Conservation (phyloP, 2,113 vertebrate genomes). For the Zosterops japonicus region DNA sequence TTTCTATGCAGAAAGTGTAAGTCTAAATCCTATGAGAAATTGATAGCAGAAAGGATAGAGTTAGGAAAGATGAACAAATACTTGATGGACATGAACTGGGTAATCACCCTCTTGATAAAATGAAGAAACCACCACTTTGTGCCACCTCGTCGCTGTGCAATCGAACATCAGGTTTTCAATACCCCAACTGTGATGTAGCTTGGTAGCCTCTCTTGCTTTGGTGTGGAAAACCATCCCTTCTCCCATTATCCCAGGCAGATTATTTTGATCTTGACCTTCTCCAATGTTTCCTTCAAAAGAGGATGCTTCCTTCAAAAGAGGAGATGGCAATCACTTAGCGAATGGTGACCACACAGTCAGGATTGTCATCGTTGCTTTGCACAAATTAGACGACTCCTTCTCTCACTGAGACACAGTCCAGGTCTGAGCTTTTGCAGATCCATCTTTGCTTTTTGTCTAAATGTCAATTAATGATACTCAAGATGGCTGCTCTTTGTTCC, state of each 20-base stretch:
- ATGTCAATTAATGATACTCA: not conserved
- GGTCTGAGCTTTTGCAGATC: not conserved
- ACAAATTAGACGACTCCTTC: not conserved
- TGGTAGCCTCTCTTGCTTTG: not conserved
- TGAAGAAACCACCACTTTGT: not conserved
- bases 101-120: not conserved
- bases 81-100: not conserved
- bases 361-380: not conserved
- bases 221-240: not conserved
- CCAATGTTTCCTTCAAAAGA: not conserved
- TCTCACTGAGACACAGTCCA: not conserved
- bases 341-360: not conserved
- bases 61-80: not conserved
- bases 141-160: rapidly evolving
- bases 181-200: not conserved
- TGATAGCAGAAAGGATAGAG: not conserved
- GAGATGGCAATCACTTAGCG: not conserved
- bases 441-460: not conserved
- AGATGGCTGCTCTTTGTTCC: not conserved
- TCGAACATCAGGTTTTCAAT: not conserved
- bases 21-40: not conserved
- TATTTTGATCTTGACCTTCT: not conserved
- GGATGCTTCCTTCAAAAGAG: not conserved
- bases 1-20: not conserved
- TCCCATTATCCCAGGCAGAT: not conserved